These are phyloP conservation scores for Acipenser transmontanus DNA, from an alignment of 2,797 vertebrate species.

Conservation along the genomic window DNA sequence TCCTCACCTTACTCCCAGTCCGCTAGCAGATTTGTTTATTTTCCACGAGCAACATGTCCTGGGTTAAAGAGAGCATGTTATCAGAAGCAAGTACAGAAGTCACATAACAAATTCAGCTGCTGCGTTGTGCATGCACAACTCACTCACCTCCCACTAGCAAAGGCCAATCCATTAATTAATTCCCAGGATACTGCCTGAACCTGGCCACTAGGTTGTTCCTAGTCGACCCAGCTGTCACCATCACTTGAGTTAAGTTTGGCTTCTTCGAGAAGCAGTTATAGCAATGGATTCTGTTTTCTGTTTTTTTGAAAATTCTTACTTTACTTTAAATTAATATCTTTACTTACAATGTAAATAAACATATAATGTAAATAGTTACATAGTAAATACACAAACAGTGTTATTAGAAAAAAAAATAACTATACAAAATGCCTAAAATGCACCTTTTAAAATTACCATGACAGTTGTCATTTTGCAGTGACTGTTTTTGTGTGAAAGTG, in stretches of 20 bases:
- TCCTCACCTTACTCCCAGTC: constrained; percentile 3
- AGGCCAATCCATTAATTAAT: constrained; percentile 6
- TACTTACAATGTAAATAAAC: no score
- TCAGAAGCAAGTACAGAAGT: not conserved
- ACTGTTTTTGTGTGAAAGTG: no score
- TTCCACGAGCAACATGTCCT: not conserved
- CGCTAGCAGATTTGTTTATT: constrained; percentile 5
- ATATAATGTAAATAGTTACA: no score
- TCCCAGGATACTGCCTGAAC: constrained; percentile 2
- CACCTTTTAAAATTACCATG: no score
- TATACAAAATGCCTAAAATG: no score
- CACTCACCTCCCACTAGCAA: constrained; percentile 4
- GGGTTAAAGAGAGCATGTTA: constrained; percentile 6
- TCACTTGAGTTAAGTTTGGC: not conserved
- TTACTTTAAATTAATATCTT: no score
- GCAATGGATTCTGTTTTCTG: not conserved
- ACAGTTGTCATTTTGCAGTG: no score
- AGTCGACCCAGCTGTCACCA: not conserved
- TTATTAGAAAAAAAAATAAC: no score
- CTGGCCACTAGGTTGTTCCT: not conserved
- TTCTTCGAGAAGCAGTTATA: not conserved
- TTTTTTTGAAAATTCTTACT: not conserved
- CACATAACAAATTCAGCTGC: constrained; percentile 8
- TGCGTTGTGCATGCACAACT: not conserved
- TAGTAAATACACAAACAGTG: no score